Evolutionary conservation across 2,113 vertebrate species (phyloP), one percentile per base, ranked within the genome.

Genomic region (Mesocricetus auratus): DNA sequence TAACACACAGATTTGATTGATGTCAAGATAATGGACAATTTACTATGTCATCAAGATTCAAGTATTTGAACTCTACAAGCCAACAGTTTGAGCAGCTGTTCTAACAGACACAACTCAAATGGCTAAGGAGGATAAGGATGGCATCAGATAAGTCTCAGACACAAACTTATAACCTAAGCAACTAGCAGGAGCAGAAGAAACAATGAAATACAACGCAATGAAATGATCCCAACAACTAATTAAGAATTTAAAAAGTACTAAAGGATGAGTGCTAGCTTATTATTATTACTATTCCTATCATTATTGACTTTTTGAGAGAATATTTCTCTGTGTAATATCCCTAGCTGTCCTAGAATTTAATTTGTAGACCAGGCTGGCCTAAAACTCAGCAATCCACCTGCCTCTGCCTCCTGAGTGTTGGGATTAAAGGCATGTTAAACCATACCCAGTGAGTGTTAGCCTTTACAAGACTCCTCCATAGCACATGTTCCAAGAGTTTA

Each of bases 21-120:
- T 17, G 29, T 68, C 58, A 86, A 92, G 19, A 56, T 53, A 93
- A 90, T 26, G 73, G 45, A 66, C 26, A 69, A 26, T 62, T 66
- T 89, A 31, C 42, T 66, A 56, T 29, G 13, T 78, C 53, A 36
- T 78, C 88, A 94, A 56, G 75, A 97, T 36, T 75, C n/a, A 86
- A 94, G 60, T 89, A 71, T 53, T 64, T 78, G 24, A 90, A 87
- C 16, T 69, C 75, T 82, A n/a, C 83, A 45, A 94, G 81, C 22
- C 0, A 58, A 66, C 26, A 71, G 31, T 73, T 87, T 94, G 85
- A 78, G 75, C 2, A 91, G 39, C 5, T 71, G 13, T 42, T 73
- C 81, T 62, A 90, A n/a, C 26, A 36, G 17, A 60, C 31, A 42
- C 6, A 50, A 92, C 77, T 90, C 56, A 64, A 56, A 89, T 0